Conservation (phyloP, 30 jellyfish, hydroid and myxozoan genomes). For the Turritopsis rubra region DNA sequence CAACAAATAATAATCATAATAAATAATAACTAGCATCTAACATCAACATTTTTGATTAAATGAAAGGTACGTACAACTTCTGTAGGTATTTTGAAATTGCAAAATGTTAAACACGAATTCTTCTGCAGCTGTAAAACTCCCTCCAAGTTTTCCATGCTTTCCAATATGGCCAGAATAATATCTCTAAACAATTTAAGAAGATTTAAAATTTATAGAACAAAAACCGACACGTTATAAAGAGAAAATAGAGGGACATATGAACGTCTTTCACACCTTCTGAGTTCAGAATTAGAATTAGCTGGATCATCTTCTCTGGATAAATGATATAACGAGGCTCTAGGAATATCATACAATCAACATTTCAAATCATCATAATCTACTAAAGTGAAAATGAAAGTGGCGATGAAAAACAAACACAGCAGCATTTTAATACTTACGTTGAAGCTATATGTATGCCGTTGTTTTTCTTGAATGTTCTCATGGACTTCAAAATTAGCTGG, state of each 20-base stretch:
- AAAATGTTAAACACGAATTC: conserved; percentile 45
- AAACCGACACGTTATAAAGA: not conserved
- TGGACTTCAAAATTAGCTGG: conserved; percentile 19
- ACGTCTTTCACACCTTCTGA: conserved; percentile 11
- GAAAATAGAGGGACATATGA: not conserved
- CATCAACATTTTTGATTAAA: not conserved
- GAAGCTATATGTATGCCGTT: conserved; percentile 23
- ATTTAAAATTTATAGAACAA: not conserved
- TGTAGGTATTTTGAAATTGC: conserved; percentile 39
- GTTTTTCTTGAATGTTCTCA: conserved; percentile 19
- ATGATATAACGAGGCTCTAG: conserved; percentile 35
- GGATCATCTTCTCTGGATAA: conserved; percentile 26
- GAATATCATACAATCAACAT: not conserved
- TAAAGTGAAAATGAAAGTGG: no score
- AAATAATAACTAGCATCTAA: no score
- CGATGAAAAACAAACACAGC: not conserved
- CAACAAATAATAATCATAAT: no score
- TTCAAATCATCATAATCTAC: no score
- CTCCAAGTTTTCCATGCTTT: conserved; percentile 30
- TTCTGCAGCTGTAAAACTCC: conserved; percentile 40
- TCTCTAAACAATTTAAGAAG: conserved; percentile 8
- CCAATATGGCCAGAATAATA: conserved; percentile 14
- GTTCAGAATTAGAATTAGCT: conserved; percentile 16
- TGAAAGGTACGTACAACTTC: conserved; percentile 46
- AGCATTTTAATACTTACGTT: conserved; percentile 13